A percentile compares a stretch with the other conserved stretches of the same genome.
Evolutionary conservation across 1,140 invertebrate species (phyloP).

Genomic region (Eupristina koningsbergeri): DNA sequence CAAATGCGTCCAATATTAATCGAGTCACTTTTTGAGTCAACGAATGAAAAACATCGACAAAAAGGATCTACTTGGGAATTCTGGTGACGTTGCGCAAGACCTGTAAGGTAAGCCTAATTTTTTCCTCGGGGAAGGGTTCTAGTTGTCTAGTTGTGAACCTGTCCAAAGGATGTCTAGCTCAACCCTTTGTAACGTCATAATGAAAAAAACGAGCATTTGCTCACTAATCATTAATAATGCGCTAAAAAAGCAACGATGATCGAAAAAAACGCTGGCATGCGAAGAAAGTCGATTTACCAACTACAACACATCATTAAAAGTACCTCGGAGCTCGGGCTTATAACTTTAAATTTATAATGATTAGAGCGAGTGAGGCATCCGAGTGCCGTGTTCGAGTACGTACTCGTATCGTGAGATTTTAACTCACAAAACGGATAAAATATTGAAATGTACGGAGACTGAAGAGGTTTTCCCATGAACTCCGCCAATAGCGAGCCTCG

Average conservation of each 20-base stretch:
- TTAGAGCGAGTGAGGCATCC: neutral
- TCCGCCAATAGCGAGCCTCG: neutral
- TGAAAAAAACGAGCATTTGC: no score
- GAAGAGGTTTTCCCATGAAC: conserved; percentile 25
- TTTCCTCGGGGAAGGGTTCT: neutral
- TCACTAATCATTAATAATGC: neutral
- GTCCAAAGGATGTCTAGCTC: neutral
- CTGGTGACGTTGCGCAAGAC: neutral
- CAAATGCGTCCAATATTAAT: neutral
- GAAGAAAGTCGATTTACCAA: neutral
- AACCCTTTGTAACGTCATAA: neutral
- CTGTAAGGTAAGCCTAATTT: neutral
- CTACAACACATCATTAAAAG: neutral
- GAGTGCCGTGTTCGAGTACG: neutral
- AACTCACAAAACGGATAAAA: conserved; percentile 29
- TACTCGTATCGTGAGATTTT: conserved; percentile 11
- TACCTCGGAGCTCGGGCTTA: neutral
- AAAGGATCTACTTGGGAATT: neutral
- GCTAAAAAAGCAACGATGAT: neutral
- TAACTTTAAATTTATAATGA: neutral
- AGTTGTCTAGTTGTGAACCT: neutral
- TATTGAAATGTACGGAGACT: neutral
- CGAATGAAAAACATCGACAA: neutral
- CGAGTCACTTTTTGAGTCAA: neutral
- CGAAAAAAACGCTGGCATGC: neutral